phyloP scores from a whole-genome alignment of 30 jellyfish, hydroid and myxozoan genomes.

The Nemopilema nomurai region DNA sequence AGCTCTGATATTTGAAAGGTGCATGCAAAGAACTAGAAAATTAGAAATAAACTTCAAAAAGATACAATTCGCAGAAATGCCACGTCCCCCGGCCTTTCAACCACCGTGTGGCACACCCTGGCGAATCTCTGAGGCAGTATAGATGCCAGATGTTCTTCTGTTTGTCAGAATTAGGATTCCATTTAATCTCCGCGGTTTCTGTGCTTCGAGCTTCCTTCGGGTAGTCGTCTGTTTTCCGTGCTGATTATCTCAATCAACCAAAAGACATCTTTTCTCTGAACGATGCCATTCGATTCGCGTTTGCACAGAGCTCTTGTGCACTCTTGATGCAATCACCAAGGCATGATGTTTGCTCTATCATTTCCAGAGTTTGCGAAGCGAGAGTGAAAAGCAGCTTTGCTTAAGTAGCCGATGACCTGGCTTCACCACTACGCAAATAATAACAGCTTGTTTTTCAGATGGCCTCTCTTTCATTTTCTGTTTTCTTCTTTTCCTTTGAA shows the following conservation, averaged over 20 bases:
- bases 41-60: too few relatives aligned
- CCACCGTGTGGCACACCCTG: too few relatives aligned
- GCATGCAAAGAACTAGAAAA: too few relatives aligned
- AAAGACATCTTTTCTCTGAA: not conserved
- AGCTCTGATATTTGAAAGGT: too few relatives aligned
- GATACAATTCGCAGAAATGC: too few relatives aligned
- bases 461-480: not conserved
- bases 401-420: not conserved
- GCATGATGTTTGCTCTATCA: not conserved
- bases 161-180: too few relatives aligned
- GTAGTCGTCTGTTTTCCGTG: not conserved
- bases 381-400: not conserved
- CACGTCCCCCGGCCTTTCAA: too few relatives aligned
- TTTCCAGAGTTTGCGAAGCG: not conserved
- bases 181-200: too few relatives aligned
- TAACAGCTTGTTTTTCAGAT: not conserved
- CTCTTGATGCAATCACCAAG: not conserved
- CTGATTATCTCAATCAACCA: not conserved
- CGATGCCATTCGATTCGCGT: not conserved
- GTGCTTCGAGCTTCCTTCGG: too few relatives aligned
- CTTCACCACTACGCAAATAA: not conserved
- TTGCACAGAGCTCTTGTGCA: not conserved
- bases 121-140: too few relatives aligned
- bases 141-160: too few relatives aligned
- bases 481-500: not conserved